phyloP scores from a whole-genome alignment of 2,113 vertebrate species.

The Oncorhynchus mykiss region DNA sequence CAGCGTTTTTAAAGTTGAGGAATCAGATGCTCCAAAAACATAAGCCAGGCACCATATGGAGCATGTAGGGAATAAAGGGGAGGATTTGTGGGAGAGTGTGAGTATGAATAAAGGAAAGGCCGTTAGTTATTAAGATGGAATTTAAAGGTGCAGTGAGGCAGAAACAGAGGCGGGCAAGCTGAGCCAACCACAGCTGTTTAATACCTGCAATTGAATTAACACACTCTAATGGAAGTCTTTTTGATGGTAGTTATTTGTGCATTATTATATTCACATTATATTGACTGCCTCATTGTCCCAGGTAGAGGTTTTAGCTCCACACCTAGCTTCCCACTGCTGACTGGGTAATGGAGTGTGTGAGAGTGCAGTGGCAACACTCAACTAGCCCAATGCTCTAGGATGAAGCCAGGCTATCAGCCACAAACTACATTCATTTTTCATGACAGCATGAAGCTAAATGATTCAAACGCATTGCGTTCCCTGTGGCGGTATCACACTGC shows the following conservation, averaged over 20 bases:
- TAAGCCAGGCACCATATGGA: too few relatives aligned
- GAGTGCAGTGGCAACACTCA: neutral
- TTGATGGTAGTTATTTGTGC: slow-evolving; percentile 39
- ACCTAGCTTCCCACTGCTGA: slow-evolving; percentile 4
- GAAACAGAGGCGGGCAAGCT: too few relatives aligned
- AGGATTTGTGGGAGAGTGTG: neutral
- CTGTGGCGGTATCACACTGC: slow-evolving; percentile 38
- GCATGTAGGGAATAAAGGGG: neutral
- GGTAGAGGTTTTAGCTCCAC: slow-evolving; percentile 13
- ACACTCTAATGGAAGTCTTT: slow-evolving; percentile 39
- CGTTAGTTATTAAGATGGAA: neutral
- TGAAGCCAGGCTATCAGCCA: slow-evolving; percentile 38
- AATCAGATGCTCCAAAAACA: too few relatives aligned
- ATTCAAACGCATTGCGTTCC: slow-evolving; percentile 60
- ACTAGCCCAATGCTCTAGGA: slow-evolving; percentile 31
- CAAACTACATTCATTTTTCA: slow-evolving; percentile 57
- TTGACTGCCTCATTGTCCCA: slow-evolving; percentile 20
- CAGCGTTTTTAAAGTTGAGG: neutral
- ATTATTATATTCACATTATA: slow-evolving; percentile 15
- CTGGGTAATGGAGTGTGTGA: slow-evolving; percentile 7
- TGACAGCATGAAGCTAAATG: slow-evolving; percentile 55
- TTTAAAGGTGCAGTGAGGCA: neutral
- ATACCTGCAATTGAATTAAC: slow-evolving; percentile 53
- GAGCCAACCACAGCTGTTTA: slow-evolving; percentile 37
- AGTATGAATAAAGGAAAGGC: neutral